Evolutionary conservation across 2,888 invertebrate genomes (phyloP).

Genomic region (Dryocosmus kuriphilus): DNA sequence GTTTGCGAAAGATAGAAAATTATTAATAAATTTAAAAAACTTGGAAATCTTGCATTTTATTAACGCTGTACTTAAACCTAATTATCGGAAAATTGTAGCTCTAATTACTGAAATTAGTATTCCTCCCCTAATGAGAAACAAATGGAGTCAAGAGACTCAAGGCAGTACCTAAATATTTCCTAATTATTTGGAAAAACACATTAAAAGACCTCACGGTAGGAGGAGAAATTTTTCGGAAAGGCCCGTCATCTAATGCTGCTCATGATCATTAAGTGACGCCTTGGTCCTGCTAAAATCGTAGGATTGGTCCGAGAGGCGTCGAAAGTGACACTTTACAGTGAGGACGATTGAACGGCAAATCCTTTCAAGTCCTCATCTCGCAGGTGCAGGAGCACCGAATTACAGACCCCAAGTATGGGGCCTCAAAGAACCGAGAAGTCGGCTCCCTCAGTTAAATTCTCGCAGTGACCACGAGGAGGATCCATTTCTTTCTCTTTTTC

Average conservation of each 20-base stretch:
- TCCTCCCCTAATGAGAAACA: background rate
- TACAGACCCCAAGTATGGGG: constrained; percentile 20
- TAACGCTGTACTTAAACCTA: too few species aligned
- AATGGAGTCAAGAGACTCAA: background rate
- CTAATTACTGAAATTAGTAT: background rate
- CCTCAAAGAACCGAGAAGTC: constrained; percentile 12
- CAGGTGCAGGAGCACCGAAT: constrained; percentile 32
- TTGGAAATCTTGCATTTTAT: too few species aligned
- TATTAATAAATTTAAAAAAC: too few species aligned
- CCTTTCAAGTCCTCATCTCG: constrained; percentile 16
- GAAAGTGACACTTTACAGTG: constrained; percentile 26
- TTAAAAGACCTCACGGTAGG: background rate
- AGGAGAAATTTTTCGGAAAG: background rate
- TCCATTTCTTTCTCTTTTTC: background rate
- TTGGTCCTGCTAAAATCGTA: background rate
- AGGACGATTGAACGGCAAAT: constrained; percentile 29
- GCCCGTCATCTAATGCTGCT: background rate
- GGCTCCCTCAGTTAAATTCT: background rate
- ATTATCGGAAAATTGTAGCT: background rate
- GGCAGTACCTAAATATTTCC: background rate
- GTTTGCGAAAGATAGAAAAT: too few species aligned
- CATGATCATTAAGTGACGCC: constrained; percentile 29
- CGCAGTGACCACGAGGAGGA: constrained; percentile 6
- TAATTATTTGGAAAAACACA: background rate
- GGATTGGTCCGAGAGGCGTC: constrained; percentile 11